Evolutionary conservation across 2,113 vertebrate species (phyloP), one percentile per base, ranked within the genome.

Genomic region (Struthio camelus): DNA sequence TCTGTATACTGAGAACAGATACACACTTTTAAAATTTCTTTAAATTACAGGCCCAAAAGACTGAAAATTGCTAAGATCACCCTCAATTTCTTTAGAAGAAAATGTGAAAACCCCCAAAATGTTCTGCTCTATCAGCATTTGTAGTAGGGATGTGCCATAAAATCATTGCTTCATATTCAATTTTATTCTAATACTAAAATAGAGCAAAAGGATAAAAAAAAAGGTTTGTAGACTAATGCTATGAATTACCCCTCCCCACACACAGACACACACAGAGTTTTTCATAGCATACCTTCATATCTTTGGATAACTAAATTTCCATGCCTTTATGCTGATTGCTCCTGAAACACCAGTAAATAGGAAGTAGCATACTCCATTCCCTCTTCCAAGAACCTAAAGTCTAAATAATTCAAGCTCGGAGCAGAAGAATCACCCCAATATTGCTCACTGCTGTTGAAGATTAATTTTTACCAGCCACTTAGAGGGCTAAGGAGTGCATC

Each of bases 381-480:
- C 8, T 84, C 89, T 62, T 85, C 59, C 79, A 89, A 93, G 78
- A 69, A 93, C 24, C 84, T 87, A 64, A 89, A 94, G 18, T 93
- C 50, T 87, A 71, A 97, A 80, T 86, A 77, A 71, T 93, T 97
- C 84, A 91, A 89, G 95, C 22, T 87, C 67, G 54, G 53, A 73
- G 81, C 50, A 97, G 67, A 95, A 88, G 90, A 94, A 96, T 92
- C 84, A 91, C 51, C 36, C 10, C 79, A 64, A 79, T 89, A 82
- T 85, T 94, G 46, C 16, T 81, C 34, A 70, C 83, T 93, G 71
- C 44, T 80, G 50, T 76, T 97, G 81, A 96, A 96, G 85, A 95
- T 86, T 94, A 93, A 97, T 95, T 96, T 97, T 98, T 93, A 96
- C 50, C 80, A 97, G 78, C 30, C 62, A 87, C 95, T 95, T 92